Evolutionary conservation across 2,113 vertebrate species (phyloP), one percentile per base, ranked within the genome.

Genomic region (Oncorhynchus tshawytscha): DNA sequence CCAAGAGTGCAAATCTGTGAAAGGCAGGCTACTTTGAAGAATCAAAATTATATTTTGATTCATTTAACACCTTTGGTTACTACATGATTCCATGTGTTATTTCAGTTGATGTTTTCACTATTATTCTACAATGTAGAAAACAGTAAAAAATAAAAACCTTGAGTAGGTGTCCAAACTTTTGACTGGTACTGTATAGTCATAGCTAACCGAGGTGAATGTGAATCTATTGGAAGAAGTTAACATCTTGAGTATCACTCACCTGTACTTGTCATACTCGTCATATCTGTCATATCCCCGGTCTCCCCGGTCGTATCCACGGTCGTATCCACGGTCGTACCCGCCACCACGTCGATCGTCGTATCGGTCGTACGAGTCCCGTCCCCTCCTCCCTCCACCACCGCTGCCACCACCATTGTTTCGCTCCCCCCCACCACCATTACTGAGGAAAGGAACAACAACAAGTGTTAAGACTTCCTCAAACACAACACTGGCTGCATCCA

Each of bases 251-350:
- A 45, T 68, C 73, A 81, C 67, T 82, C 92, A 96, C 95, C 96
- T 96, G 88, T 95, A 96, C 83, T 94, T 95, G 77, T 97, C 96
- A 24, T 96, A 96, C 81, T 97, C 96, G 27, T 99, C 96, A 0
- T 96, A 97, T 93, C 96, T 92, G 86, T 97, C 96, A 74, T 96
- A 96, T 79, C 65, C 65, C 4, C 95, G 92, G 24, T 65, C 4
- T 16, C 95, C 94, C 70, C 94, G 91, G 62, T 96, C 95, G 22
- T 95, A 95, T 62, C 65, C 27, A 1, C 65, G 65, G 29, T 67
- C 65, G 8, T 67, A 67, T 25, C 95, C 94, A 71, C 94, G 92
- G 65, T 96, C 95, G 24, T 95, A 95, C 57, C 27, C 24, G 3
- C 64, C 22, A 27, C 29, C 65, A 15, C 29, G 51, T 5, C 51